Evolutionary conservation across 2,888 invertebrate genomes (phyloP).

Genomic region (Epiblema foenella): DNA sequence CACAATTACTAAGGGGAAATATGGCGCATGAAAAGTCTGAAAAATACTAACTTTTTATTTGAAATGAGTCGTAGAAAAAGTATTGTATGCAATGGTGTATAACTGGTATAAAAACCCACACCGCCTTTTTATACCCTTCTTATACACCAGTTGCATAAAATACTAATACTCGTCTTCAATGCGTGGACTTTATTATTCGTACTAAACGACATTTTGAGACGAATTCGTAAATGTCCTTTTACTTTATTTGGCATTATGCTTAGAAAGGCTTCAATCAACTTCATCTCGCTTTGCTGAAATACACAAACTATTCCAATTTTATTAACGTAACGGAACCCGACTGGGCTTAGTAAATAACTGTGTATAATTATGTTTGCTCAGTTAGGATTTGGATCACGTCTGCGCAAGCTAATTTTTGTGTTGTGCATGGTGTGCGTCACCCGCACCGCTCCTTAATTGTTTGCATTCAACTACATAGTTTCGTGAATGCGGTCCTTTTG

Average conservation of each 20-base stretch:
- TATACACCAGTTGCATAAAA: no score
- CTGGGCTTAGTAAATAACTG: constrained; percentile 34
- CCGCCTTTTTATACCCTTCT: no score
- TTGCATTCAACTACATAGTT: constrained; percentile 38
- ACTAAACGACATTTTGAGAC: no score
- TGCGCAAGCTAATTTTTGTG: constrained; percentile 38
- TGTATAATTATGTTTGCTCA: constrained; percentile 36
- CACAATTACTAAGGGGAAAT: no score
- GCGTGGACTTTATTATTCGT: no score
- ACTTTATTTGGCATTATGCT: no score
- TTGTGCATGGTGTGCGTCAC: constrained; percentile 38
- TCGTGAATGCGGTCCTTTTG: constrained; percentile 24
- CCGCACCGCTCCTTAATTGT: constrained; percentile 35
- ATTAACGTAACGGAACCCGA: constrained; percentile 17
- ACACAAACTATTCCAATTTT: constrained; percentile 6
- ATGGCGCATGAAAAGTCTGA: no score
- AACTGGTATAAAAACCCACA: no score
- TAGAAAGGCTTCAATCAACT: background rate
- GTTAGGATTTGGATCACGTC: constrained; percentile 36
- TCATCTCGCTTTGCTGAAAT: background rate
- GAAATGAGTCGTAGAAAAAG: no score
- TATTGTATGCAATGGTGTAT: no score
- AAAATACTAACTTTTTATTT: no score
- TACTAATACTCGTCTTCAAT: background rate
- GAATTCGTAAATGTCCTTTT: no score